Conservation (phyloP, 64 coral and sea anemone genomes). For the Acropora yongei region DNA sequence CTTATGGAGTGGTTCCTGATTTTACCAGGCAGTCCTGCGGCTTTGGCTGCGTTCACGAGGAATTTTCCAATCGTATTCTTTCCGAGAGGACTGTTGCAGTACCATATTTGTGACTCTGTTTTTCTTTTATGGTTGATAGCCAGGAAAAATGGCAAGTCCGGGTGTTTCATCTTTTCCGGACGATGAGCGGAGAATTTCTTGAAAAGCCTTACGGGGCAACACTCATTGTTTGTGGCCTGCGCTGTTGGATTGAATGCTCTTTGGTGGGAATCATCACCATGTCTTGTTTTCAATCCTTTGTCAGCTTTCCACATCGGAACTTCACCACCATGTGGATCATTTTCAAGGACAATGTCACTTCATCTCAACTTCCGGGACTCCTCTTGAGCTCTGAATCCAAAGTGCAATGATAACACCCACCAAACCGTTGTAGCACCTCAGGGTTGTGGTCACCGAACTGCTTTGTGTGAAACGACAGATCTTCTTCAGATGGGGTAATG, state of each 20-base stretch:
- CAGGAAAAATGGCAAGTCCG: constrained; percentile 15
- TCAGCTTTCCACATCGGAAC: neutral
- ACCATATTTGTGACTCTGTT: neutral
- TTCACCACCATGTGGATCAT: neutral
- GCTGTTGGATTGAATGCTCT: constrained; percentile 21
- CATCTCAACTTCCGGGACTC: neutral
- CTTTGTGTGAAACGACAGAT: no score
- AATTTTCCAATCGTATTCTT: neutral
- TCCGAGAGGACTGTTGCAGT: neutral
- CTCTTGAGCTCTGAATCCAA: constrained; percentile 5
- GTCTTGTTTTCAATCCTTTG: constrained; percentile 7
- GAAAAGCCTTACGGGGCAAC: constrained; percentile 4
- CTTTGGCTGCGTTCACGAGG: neutral
- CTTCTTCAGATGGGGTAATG: no score
- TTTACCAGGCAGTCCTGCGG: neutral
- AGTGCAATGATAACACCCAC: neutral
- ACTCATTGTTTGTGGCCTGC: constrained; percentile 14
- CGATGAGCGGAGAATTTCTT: neutral
- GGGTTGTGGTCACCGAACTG: no score
- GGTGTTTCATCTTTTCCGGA: neutral
- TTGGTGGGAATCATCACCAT: neutral
- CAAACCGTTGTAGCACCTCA: no score
- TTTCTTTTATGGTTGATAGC: neutral
- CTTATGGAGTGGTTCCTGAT: constrained; percentile 30
- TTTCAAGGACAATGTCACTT: neutral